These are phyloP conservation scores for Pinctada fucata DNA, from an alignment of 2,888 invertebrate species.

Conservation along the genomic window DNA sequence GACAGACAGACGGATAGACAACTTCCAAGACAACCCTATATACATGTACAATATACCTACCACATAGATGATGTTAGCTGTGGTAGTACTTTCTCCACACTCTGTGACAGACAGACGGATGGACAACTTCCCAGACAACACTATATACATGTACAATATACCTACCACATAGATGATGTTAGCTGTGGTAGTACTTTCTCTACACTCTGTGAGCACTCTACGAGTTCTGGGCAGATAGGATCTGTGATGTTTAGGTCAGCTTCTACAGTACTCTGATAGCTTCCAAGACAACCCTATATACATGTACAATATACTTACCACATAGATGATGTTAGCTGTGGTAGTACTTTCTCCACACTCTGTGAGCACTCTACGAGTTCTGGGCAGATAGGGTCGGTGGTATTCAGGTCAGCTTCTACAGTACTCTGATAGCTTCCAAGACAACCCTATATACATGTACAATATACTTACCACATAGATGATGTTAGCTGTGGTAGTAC, in stretches of 20 bases:
- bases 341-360: constrained; percentile 66
- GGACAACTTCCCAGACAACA: constrained; percentile 49
- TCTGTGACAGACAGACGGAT: constrained; percentile 61
- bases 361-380: constrained; percentile 62
- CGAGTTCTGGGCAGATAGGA: constrained; percentile 68
- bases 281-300: constrained; percentile 42
- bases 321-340: constrained; percentile 70
- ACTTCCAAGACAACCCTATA: too few species aligned
- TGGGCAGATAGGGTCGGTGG: constrained; percentile 65
- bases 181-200: constrained; percentile 69
- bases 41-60: too few species aligned
- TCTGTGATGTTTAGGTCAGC: constrained; percentile 65
- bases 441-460: too few species aligned
- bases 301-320: constrained; percentile 58
- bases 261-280: constrained; percentile 61
- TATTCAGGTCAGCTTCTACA: constrained; percentile 69
- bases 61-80: constrained; percentile 71
- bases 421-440: constrained; percentile 61
- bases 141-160: not conserved
- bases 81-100: constrained; percentile 68
- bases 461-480: constrained; percentile 66
- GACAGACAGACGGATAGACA: constrained; percentile 63
- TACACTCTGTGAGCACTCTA: constrained; percentile 62
- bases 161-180: constrained; percentile 72
- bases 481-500: constrained; percentile 71